Evolutionary conservation across 2,797 vertebrate genomes (phyloP), one percentile per base, ranked within the genome.

Genomic region (Oceanodroma leucorhoa): DNA sequence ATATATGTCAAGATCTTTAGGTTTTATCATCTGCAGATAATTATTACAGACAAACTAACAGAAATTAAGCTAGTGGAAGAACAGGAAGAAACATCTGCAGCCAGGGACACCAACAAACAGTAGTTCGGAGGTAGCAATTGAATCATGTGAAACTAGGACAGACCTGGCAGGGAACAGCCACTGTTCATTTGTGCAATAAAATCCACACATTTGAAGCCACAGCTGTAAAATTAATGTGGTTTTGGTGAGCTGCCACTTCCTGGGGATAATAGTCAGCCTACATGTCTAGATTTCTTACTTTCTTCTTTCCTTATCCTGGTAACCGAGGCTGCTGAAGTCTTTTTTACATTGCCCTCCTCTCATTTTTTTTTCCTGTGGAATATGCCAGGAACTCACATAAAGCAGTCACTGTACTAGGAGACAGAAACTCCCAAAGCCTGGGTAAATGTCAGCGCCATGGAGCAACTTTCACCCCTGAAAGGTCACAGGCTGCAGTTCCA

Each of bases 371-470:
- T 10, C 2, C 24, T 8, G 2, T 46, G 17, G 27, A 87, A 83
- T 83, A 85, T 67, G 57, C 41, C 53, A 87, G 75, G 67, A 76
- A 20, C 40, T 89, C 36, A 83, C 93, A 67, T 75, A 94, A 89
- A 95, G 79, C 64, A 92, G 65, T 89, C 67, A 89, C 22, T 65
- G 27, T 89, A 60, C 87, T 75, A 89, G 92, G 62, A 92, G 65
- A 86, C 53, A 81, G 78, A 92, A 95, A 95, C 38, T 85, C 87
- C 78, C 71, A 93, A 94, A 94, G 91, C 93, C 82, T 96, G 87
- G 45, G 95, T 96, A 96, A 96, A 96, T 95, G 91, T 95, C 94
- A 96, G 34, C 3, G 3, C 48, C 0, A 0, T 41, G 57, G 61
- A 96, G 50, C 53, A 88, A 83, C 91, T 89, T 90, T 91, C 62